Evolutionary conservation across 2,888 invertebrate genomes (phyloP), one percentile per base, ranked within the genome.

Genomic region (Drosophila neonasuta): DNA sequence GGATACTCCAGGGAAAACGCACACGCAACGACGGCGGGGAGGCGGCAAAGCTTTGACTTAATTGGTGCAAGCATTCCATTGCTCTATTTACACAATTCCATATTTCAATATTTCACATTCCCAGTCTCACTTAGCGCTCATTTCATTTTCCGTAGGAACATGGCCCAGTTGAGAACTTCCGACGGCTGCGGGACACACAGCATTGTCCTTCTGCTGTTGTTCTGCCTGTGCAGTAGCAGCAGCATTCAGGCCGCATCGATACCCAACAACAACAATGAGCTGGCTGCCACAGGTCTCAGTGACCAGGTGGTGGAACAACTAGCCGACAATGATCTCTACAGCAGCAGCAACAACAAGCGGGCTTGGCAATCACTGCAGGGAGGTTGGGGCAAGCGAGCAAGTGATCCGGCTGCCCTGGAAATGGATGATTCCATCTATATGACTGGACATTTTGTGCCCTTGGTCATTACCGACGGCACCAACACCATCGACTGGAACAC

Each of bases 311-410:
- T 79, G 32, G 82, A 82, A 0, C 82, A 85, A 56, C 69, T 81
- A 3, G 54, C 50, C 48, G 80, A 78, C 7, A 74, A 75, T 32
- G 88, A 88, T 34, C 68, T 76, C 32, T 79, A 85, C 41, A 60
- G 50, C 45, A 75, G 44, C 48, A 91, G 48, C 42, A 75, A 49
- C 48, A 91, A 91, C 56, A 92, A 93, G 79, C 88, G 93, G 39
- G 92, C 92, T 57, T 95, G 95, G 95, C 92, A 93, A 34, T 93
- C 93, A 78, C 92, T 95, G 88, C 93, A 93, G 87, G 93, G 93
- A 13, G 93, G 94, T 0, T 95, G 95, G 95, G 95, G 95, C 80
- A 95, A 95, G 88, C 92, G 95, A 5, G 60, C 69, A 0, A 56
- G 20, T 5, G 66, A 66, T 49, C 64, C 66, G 11, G 24, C 45